Conservation (phyloP, 2,797 vertebrate genomes). For the Xerus rutilus region DNA sequence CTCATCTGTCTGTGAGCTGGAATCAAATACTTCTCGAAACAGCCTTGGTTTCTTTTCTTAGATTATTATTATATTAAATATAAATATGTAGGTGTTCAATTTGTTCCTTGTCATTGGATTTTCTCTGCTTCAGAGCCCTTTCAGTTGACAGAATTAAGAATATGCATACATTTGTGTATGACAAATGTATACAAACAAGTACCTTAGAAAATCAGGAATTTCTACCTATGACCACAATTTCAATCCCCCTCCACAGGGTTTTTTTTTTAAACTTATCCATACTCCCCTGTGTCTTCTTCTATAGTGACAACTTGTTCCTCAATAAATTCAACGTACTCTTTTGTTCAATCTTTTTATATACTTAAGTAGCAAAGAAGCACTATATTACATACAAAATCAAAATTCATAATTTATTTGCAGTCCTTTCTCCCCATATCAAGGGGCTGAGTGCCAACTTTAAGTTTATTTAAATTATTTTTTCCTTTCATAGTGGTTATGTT, state of each 20-base stretch:
- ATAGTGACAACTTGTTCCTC: neutral
- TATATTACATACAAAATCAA: neutral
- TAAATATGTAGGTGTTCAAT: neutral
- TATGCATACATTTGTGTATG: too few species aligned
- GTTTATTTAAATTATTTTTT: neutral
- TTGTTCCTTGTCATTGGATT: neutral
- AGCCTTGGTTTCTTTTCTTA: neutral
- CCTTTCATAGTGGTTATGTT: neutral
- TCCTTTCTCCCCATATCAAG: neutral
- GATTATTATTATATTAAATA: neutral
- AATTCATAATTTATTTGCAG: neutral
- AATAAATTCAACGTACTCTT: neutral
- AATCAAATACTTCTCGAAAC: conserved; percentile 8
- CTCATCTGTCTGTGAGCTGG: neutral
- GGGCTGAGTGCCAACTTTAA: neutral
- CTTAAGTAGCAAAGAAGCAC: neutral
- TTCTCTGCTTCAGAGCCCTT: neutral
- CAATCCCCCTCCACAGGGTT: neutral
- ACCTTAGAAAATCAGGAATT: neutral
- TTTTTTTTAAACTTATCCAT: neutral
- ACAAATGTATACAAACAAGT: neutral
- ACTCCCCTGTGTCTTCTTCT: neutral
- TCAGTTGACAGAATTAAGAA: neutral
- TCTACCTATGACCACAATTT: neutral
- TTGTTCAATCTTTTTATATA: neutral